Percentiles rank a stretch among this genome's conserved stretches.
phyloP scores from a whole-genome alignment of 2,113 vertebrate genomes.

The Neofelis nebulosa region DNA sequence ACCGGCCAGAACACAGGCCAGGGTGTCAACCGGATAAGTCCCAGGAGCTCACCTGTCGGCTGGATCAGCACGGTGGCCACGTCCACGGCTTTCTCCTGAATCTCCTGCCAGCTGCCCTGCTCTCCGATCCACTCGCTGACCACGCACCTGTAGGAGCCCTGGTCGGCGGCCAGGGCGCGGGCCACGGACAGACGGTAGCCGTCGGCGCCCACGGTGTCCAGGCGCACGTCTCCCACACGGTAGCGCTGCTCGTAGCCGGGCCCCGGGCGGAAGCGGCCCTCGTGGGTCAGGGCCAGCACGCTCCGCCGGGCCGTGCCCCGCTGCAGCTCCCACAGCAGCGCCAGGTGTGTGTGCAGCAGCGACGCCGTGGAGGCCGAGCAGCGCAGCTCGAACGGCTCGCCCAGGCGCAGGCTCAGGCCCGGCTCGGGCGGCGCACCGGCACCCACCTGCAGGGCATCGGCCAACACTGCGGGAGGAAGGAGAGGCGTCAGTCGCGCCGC shows the following conservation, averaged over 20 bases:
- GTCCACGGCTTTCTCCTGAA: slow-evolving; percentile 90
- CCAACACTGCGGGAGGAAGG: slow-evolving; percentile 86
- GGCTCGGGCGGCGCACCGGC: slow-evolving; percentile 48
- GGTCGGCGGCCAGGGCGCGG: slow-evolving; percentile 83
- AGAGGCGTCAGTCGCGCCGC: accelerated
- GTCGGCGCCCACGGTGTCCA: slow-evolving; percentile 87
- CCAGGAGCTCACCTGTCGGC: slow-evolving; percentile 87
- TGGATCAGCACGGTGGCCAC: slow-evolving; percentile 88
- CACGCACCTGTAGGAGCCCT: slow-evolving; percentile 90
- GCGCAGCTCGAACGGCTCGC: slow-evolving; percentile 89
- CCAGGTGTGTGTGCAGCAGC: slow-evolving; percentile 89
- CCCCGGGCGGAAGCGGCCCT: slow-evolving; percentile 85
- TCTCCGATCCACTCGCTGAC: slow-evolving; percentile 92
- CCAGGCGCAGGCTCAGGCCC: slow-evolving; percentile 85
- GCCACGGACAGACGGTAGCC: slow-evolving; percentile 87
- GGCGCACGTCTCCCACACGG: slow-evolving; percentile 86
- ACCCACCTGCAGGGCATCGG: slow-evolving; percentile 88
- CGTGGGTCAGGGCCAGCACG: slow-evolving; percentile 90
- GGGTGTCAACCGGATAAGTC: accelerated
- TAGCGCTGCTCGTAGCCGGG: slow-evolving; percentile 86
- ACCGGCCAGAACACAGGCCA: accelerated
- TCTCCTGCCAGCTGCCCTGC: slow-evolving; percentile 89
- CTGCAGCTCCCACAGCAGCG: slow-evolving; percentile 90
- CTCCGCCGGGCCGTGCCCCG: slow-evolving; percentile 70
- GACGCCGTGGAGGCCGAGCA: slow-evolving; percentile 87